Evolutionary conservation across 2,888 invertebrate species (phyloP).

Genomic region (Lycophotia porphyrea): DNA sequence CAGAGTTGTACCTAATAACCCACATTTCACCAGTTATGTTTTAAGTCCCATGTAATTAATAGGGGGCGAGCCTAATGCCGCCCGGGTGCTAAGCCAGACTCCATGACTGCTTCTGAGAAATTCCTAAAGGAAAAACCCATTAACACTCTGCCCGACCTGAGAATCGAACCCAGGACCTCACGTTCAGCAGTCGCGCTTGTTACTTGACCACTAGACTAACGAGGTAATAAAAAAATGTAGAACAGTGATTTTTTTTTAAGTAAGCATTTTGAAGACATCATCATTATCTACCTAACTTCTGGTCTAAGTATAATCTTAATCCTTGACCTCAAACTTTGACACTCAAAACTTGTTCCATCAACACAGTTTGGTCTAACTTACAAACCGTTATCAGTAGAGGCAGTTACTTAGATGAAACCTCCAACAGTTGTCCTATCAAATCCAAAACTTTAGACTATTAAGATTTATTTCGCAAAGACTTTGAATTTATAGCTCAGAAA

Average conservation of each 20-base stretch:
- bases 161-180: no score
- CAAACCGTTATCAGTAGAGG: neutral
- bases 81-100: no score
- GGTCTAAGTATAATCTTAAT: neutral
- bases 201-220: no score
- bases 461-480: neutral
- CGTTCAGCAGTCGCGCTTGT: no score
- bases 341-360: constrained; percentile 25
- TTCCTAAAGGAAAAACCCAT: no score
- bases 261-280: neutral
- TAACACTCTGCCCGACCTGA: no score
- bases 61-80: neutral
- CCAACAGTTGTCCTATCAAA: constrained; percentile 8
- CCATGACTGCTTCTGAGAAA: no score
- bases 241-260: no score
- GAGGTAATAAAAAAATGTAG: no score
- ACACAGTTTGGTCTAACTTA: neutral
- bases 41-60: neutral
- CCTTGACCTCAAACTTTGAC: constrained; percentile 3
- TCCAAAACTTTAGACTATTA: neutral
- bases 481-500: no score
- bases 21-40: neutral
- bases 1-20: no score
- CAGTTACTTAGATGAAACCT: constrained; percentile 11
- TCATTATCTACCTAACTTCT: no score